phyloP scores from a whole-genome alignment of 2,113 vertebrate genomes.

The Trichechus manatus region DNA sequence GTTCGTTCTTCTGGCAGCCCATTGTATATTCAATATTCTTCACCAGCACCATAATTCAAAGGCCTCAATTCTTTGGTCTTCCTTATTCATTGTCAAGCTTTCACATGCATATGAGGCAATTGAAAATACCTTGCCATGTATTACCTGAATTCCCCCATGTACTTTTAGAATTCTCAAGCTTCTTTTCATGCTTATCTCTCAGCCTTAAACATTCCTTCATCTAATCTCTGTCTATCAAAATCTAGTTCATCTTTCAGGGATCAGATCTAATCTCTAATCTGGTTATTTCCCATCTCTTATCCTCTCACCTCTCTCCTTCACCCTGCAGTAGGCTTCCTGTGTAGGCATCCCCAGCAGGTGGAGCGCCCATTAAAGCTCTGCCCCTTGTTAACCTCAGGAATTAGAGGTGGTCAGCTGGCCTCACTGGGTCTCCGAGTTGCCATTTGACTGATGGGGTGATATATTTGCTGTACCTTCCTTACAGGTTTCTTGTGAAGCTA shows the following conservation, averaged over 20 bases:
- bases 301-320: too few relatives aligned
- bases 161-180: background rate
- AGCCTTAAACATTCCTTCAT: background rate
- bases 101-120: too few relatives aligned
- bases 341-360: background rate
- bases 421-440: background rate
- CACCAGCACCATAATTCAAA: too few relatives aligned
- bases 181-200: background rate
- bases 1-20: too few relatives aligned
- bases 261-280: background rate
- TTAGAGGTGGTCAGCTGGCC: background rate
- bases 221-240: background rate
- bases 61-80: too few relatives aligned
- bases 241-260: background rate
- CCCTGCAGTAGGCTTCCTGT: rapidly evolving
- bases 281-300: background rate
- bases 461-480: background rate
- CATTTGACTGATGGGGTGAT: rapidly evolving
- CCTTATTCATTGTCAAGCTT: too few relatives aligned
- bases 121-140: background rate
- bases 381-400: background rate
- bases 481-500: rapidly evolving
- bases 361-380: background rate
- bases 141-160: background rate
- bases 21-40: too few relatives aligned